Conservation (phyloP, 2,888 invertebrate species). For the Eupeodes luniger region DNA sequence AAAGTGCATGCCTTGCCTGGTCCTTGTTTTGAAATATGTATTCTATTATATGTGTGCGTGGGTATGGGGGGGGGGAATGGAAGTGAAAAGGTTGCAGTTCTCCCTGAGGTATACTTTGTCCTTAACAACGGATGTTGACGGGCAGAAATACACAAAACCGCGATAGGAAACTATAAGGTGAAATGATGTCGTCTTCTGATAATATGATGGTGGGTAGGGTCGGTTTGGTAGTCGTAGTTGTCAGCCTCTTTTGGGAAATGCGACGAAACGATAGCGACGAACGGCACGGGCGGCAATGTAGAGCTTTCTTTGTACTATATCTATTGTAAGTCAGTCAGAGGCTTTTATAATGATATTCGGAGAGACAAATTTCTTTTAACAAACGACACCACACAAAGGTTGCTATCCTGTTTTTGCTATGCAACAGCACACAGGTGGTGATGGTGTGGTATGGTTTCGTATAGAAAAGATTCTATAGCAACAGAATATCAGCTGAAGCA, state of each 20-base stretch:
- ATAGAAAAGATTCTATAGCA: neutral
- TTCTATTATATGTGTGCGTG: slow-evolving; percentile 31
- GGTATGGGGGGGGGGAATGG: neutral
- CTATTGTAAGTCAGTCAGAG: slow-evolving; percentile 44
- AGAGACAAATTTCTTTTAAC: slow-evolving; percentile 68
- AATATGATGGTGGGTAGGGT: no score
- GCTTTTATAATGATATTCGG: slow-evolving; percentile 68
- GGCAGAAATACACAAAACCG: slow-evolving; percentile 63
- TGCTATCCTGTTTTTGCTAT: slow-evolving; percentile 6
- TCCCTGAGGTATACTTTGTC: slow-evolving; percentile 63
- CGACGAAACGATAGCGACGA: no score
- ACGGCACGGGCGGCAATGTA: neutral
- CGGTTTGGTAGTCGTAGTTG: neutral
- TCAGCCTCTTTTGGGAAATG: slow-evolving; percentile 21
- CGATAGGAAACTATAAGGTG: slow-evolving; percentile 50
- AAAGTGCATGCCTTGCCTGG: neutral
- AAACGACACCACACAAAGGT: slow-evolving; percentile 59
- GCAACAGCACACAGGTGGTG: slow-evolving; percentile 12
- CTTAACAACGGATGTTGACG: slow-evolving; percentile 60
- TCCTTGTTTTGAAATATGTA: slow-evolving; percentile 26
- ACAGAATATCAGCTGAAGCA: neutral
- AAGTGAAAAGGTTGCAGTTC: slow-evolving; percentile 58
- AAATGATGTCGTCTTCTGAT: slow-evolving; percentile 20
- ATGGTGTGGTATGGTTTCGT: neutral
- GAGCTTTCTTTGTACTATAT: slow-evolving; percentile 34